These are phyloP conservation scores for Amblyjoppa proteus DNA, from an alignment of 2,888 invertebrate genomes.

Conservation along the genomic window DNA sequence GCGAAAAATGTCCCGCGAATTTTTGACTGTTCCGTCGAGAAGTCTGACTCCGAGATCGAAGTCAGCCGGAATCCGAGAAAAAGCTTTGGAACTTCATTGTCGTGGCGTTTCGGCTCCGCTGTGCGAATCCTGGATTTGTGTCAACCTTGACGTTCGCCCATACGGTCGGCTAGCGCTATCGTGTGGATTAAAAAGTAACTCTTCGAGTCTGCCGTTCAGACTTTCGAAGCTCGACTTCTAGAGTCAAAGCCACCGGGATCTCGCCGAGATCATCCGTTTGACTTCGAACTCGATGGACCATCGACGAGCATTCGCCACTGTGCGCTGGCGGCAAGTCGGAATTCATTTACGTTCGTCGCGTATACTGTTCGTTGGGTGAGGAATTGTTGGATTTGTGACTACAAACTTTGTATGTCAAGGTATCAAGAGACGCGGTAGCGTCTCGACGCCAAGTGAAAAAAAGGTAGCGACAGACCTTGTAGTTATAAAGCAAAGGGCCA, in stretches of 20 bases:
- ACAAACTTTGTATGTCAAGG: background rate
- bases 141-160: conserved; percentile 18
- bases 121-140: conserved; percentile 53
- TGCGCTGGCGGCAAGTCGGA: conserved; percentile 1
- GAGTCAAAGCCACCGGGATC: conserved; percentile 31
- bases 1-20: conserved; percentile 31
- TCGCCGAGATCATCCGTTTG: conserved; percentile 58
- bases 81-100: conserved; percentile 40
- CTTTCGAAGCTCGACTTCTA: conserved; percentile 42
- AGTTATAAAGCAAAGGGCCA: too few species aligned
- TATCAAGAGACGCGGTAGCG: too few species aligned
- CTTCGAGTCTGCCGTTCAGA: background rate
- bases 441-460: too few species aligned
- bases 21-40: conserved; percentile 17
- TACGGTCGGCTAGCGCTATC: conserved; percentile 32
- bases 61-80: conserved; percentile 28
- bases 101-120: background rate
- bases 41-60: conserved; percentile 30
- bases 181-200: conserved; percentile 21
- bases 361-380: background rate
- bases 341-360: background rate
- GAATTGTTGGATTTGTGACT: conserved; percentile 24
- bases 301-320: background rate
- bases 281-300: conserved; percentile 38
- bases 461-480: too few species aligned